These are phyloP conservation scores for Melieria crassipennis DNA, from an alignment of 2,888 invertebrate species.

Conservation along the genomic window DNA sequence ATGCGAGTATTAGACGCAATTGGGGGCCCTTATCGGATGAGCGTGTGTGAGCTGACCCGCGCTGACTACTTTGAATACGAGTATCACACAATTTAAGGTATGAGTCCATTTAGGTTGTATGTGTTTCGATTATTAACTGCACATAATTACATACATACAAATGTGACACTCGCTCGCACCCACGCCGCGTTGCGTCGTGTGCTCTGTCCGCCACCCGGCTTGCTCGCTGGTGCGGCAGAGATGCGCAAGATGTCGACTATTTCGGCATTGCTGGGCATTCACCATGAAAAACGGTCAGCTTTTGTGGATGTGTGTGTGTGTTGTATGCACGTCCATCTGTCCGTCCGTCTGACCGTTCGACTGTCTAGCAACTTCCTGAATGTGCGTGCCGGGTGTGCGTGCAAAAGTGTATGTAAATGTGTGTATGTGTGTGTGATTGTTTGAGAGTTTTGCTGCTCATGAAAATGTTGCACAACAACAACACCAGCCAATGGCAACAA, in stretches of 20 bases:
- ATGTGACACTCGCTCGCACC: neutral
- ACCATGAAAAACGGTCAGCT: too few relatives aligned
- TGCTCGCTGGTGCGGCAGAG: neutral
- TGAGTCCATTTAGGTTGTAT: slow-evolving; percentile 27
- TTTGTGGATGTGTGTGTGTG: too few relatives aligned
- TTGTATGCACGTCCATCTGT: neutral
- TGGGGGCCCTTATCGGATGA: neutral
- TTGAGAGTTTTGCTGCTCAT: neutral
- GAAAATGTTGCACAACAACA: neutral
- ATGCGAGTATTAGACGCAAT: too few relatives aligned
- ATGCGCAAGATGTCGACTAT: slow-evolving; percentile 8
- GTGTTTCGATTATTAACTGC: slow-evolving; percentile 33
- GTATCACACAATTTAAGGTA: slow-evolving; percentile 15
- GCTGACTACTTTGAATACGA: slow-evolving; percentile 13
- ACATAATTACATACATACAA: slow-evolving; percentile 29
- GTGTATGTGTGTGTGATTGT: neutral
- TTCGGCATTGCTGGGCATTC: too few relatives aligned
- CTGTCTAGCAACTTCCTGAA: neutral
- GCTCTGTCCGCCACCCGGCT: neutral
- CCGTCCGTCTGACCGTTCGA: slow-evolving; percentile 6
- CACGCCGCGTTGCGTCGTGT: neutral
- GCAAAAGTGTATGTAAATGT: neutral
- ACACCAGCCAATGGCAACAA: neutral
- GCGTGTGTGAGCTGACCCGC: slow-evolving; percentile 12
- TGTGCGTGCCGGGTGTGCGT: neutral